A percentile compares a stretch with the other conserved stretches of the same genome.
These are phyloP conservation scores for Theretra japonica DNA, from an alignment of 2,888 invertebrate genomes.

Conservation along the genomic window DNA sequence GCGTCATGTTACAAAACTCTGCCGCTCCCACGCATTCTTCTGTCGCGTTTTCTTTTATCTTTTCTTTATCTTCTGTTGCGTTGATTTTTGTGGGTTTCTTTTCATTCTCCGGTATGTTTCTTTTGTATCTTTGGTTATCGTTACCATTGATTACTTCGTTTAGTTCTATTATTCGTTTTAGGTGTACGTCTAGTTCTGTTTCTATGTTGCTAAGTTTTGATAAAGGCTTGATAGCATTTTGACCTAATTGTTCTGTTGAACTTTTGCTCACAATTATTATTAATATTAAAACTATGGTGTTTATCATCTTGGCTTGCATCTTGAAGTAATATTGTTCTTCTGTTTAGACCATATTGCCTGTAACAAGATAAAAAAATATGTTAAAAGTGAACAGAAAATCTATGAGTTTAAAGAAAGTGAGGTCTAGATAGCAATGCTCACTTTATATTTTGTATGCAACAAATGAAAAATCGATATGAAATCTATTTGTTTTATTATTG, in stretches of 20 bases:
- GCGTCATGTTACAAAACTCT: constrained; percentile 77
- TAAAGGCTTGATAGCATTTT: neutral
- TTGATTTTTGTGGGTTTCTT: neutral
- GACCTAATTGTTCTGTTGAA: neutral
- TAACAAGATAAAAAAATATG: neutral
- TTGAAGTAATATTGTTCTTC: neutral
- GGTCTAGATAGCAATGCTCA: no score
- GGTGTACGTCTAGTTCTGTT: neutral
- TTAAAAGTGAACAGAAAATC: neutral
- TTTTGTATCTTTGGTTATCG: constrained; percentile 15
- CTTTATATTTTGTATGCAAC: no score
- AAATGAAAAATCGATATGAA: no score
- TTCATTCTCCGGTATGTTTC: constrained; percentile 22
- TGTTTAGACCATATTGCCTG: neutral
- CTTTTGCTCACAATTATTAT: neutral
- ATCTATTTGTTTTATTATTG: no score
- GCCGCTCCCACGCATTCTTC: constrained; percentile 71
- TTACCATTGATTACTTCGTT: neutral
- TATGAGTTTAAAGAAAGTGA: no score
- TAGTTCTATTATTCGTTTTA: neutral
- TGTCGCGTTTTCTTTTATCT: constrained; percentile 35
- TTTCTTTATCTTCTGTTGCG: constrained; percentile 33
- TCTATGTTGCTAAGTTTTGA: neutral
- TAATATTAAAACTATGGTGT: neutral
- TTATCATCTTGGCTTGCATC: neutral